These are phyloP conservation scores for Trissolcus brochymenae DNA, from an alignment of 2,888 invertebrate genomes.

Conservation along the genomic window DNA sequence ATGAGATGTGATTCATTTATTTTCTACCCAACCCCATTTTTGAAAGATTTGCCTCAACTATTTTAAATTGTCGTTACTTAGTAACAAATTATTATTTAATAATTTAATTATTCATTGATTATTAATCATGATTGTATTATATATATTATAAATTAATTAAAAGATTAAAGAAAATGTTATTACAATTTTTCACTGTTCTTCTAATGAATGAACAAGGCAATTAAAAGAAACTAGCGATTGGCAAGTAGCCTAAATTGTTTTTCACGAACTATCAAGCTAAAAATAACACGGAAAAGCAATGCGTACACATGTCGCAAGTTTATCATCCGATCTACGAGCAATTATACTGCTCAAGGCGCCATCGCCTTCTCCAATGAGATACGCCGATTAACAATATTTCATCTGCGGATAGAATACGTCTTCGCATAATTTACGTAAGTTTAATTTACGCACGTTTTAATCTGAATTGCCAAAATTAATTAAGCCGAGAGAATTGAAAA, in stretches of 20 bases:
- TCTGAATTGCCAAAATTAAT: background rate
- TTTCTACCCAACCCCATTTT: background rate
- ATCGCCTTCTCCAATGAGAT: slow-evolving; percentile 5
- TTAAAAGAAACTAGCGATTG: slow-evolving; percentile 34
- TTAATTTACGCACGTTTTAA: background rate
- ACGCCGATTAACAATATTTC: background rate
- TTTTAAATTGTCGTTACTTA: no score
- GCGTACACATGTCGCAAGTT: slow-evolving; percentile 26
- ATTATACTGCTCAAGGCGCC: slow-evolving; percentile 26
- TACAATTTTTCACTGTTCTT: background rate
- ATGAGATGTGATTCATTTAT: background rate
- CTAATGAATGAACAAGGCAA: no score
- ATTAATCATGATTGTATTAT: background rate
- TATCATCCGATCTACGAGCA: slow-evolving; percentile 24
- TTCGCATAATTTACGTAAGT: background rate
- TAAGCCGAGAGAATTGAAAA: background rate
- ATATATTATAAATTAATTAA: no score
- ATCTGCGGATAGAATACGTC: background rate
- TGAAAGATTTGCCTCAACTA: background rate
- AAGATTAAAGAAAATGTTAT: background rate
- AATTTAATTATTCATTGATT: background rate
- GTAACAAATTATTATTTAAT: background rate
- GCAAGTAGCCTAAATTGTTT: slow-evolving; percentile 40
- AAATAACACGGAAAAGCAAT: slow-evolving; percentile 28
- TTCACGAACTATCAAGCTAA: slow-evolving; percentile 23